These are phyloP conservation scores for Furcifer pardalis DNA, from an alignment of 2,797 vertebrate species.

Conservation along the genomic window DNA sequence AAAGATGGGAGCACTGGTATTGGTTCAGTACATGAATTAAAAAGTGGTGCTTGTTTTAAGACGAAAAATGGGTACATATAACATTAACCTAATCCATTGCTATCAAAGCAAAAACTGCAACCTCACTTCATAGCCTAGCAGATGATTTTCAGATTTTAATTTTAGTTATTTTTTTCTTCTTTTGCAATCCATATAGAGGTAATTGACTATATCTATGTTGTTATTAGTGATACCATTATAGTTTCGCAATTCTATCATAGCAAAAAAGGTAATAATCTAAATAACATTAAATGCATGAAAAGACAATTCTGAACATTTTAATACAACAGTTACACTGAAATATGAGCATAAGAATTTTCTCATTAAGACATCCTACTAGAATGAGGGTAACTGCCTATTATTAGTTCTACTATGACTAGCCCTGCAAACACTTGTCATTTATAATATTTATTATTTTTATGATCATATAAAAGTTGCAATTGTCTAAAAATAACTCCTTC, in stretches of 20 bases:
- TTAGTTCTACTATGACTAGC: not conserved
- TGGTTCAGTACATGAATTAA: constrained; percentile 55
- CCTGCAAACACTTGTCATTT: not conserved
- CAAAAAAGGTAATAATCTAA: constrained; percentile 7
- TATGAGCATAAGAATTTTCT: constrained; percentile 2
- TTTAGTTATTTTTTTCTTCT: not conserved
- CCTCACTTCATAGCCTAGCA: constrained; percentile 44
- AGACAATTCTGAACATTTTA: not conserved
- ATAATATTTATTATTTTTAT: not conserved
- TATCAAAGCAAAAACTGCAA: constrained; percentile 56
- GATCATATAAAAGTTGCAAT: not conserved
- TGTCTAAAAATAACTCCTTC: not conserved
- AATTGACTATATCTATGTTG: not conserved
- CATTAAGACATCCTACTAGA: not conserved
- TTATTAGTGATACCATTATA: constrained; percentile 8
- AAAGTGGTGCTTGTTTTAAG: constrained; percentile 67
- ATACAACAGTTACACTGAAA: constrained; percentile 19
- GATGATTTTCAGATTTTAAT: constrained; percentile 24
- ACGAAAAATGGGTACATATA: constrained; percentile 64
- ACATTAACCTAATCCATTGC: constrained; percentile 57
- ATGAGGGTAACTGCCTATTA: not conserved
- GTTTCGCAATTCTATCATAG: constrained; percentile 20
- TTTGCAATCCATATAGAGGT: constrained; percentile 29
- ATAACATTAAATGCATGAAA: constrained; percentile 29
- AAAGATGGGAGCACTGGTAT: constrained; percentile 64